Evolutionary conservation across 2,797 vertebrate genomes (phyloP).

Genomic region (Anguilla megastoma): DNA sequence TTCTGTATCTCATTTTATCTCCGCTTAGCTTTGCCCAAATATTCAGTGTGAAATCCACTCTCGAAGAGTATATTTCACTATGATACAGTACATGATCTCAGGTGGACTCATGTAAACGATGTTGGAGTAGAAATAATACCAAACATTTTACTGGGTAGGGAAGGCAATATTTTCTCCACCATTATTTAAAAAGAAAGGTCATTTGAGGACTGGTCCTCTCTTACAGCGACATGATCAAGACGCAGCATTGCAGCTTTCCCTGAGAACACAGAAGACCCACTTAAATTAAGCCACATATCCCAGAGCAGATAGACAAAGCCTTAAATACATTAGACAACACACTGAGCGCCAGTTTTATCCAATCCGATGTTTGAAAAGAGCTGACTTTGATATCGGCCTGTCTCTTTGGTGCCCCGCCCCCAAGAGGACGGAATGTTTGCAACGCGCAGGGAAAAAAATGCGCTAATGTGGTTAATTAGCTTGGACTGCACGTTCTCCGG

Average conservation of each 20-base stretch:
- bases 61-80: not conserved
- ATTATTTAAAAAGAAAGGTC: not conserved
- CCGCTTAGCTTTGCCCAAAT: not conserved
- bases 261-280: not conserved
- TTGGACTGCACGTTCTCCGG: slow-evolving; percentile 79
- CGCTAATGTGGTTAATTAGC: slow-evolving; percentile 81
- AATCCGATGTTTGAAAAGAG: not conserved
- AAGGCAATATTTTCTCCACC: not conserved
- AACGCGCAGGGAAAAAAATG: slow-evolving; percentile 73
- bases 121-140: not conserved
- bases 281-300: not conserved
- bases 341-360: not conserved
- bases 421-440: slow-evolving; percentile 22
- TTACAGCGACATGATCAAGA: not conserved
- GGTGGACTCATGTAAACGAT: not conserved
- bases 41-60: not conserved
- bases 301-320: not conserved
- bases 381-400: slow-evolving; percentile 22
- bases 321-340: not conserved
- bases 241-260: not conserved
- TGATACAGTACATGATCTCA: not conserved
- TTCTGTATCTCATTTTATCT: not conserved
- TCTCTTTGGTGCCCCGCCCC: slow-evolving; percentile 49
- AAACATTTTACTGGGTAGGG: not conserved
- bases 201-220: not conserved